Percentiles rank a stretch among this genome's conserved stretches.
These are phyloP conservation scores for Climacteris rufus DNA, from an alignment of 2,113 vertebrate genomes.

Conservation along the genomic window DNA sequence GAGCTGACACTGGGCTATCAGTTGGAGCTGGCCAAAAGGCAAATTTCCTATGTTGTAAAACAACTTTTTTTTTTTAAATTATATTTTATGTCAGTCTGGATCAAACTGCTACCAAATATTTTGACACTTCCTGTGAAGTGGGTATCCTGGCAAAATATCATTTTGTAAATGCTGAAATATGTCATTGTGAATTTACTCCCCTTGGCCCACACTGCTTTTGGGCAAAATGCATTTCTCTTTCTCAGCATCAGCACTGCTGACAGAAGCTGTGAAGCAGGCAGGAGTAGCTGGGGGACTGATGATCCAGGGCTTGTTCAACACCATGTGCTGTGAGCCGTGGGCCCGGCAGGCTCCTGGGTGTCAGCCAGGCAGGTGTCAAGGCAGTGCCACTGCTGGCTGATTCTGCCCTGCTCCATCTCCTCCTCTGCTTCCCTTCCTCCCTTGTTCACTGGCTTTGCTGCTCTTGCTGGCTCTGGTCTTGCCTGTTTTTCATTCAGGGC, in stretches of 20 bases:
- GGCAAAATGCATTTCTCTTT: not conserved
- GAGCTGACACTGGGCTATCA: conserved; percentile 8
- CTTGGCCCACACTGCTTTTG: not conserved
- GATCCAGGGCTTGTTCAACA: not conserved
- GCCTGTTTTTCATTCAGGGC: not conserved
- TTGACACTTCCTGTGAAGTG: conserved; percentile 41
- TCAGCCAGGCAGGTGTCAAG: not conserved
- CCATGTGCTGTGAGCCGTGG: not conserved
- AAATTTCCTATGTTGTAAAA: not conserved
- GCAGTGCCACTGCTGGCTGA: not conserved
- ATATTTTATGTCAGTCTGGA: not conserved
- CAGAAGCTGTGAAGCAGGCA: not conserved
- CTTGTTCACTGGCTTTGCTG: not conserved
- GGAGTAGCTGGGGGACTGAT: not conserved
- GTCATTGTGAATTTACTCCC: not conserved
- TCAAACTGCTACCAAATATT: conserved; percentile 43
- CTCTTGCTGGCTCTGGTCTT: not conserved
- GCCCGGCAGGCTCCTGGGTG: not conserved
- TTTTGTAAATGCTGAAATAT: conserved; percentile 4
- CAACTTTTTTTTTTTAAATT: not conserved
- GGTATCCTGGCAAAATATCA: not conserved
- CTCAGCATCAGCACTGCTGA: not conserved
- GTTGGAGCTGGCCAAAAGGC: conserved; percentile 33
- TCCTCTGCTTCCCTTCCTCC: not conserved
- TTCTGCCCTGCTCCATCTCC: not conserved